Evolutionary conservation across 2,113 vertebrate genomes (phyloP), one percentile per base, ranked within the genome.

Genomic region (Brachionichthys hirsutus): DNA sequence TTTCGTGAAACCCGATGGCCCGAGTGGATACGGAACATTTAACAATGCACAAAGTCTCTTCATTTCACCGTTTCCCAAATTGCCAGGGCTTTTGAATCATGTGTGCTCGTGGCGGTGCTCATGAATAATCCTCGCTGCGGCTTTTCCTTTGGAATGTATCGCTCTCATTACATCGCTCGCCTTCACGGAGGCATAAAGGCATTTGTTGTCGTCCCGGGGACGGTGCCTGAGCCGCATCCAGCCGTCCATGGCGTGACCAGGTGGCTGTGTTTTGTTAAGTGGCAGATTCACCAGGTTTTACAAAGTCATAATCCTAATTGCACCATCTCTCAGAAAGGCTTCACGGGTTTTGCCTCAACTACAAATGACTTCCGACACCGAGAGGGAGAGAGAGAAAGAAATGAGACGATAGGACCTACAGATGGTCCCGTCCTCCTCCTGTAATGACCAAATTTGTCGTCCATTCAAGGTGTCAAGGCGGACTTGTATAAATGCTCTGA

Each of bases 241-340:
- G 63, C 84, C 50, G 67, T 75, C 84, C 84, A 69, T 85, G 80
- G 77, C 80, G 43, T 47, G 62, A 79, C 68, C 86, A 87, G 84
- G 84, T 87, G 87, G 63, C 75, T 74, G 49, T 78, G 83, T 83
- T 87, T 87, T 83, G 87, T 88, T 80, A 78, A 77, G 79, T 56
- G 68, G 78, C 38, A 20, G 46, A 77, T 82, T 79, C 46, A 53
- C 73, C 76, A 70, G 78, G 72, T 81, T 86, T 85, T 84, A 86
- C 87, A 79, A 81, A 78, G 75, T 77, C 78, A 77, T 82, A 85
- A 82, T 87, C 65, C 76, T 87, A 88, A 87, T 88, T 80, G 80
- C 13, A 38, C 70, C 72, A 85, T 87, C 74, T 65, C 44, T 88
- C 87, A 88, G 72, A 73, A 82, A 75, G 55, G 70, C 70, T 60